These are phyloP conservation scores for Acrocephalus scirpaceus DNA, from an alignment of 2,797 vertebrate genomes.

Conservation along the genomic window DNA sequence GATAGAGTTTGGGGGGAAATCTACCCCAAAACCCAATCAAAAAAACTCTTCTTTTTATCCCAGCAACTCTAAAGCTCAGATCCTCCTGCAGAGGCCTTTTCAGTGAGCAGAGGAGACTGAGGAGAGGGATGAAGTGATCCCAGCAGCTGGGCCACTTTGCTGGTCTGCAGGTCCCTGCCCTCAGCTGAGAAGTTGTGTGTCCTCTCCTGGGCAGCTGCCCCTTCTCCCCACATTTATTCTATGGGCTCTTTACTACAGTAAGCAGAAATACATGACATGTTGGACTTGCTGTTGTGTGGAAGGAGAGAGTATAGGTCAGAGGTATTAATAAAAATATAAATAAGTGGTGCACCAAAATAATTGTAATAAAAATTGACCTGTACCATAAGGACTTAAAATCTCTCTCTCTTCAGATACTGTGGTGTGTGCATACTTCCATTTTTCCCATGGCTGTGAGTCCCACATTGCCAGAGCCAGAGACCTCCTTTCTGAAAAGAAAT, in stretches of 20 bases:
- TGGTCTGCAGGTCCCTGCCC: neutral
- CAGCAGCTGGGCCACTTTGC: neutral
- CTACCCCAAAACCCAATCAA: neutral
- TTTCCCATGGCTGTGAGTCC: neutral
- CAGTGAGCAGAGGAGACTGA: neutral
- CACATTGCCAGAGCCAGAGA: neutral
- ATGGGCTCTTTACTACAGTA: neutral
- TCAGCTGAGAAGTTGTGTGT: neutral
- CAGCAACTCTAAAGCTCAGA: neutral
- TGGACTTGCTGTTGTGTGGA: neutral
- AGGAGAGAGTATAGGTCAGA: neutral
- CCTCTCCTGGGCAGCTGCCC: neutral
- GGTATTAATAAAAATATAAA: neutral
- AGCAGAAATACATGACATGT: neutral
- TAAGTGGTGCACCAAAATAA: neutral
- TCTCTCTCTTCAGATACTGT: neutral
- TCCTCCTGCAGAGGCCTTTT: neutral
- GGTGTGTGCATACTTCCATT: neutral
- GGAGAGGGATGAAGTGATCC: neutral
- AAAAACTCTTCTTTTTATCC: rapidly evolving
- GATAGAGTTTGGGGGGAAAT: rapidly evolving
- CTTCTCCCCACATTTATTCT: neutral
- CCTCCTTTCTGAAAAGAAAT: conserved; percentile 1
- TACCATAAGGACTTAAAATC: neutral
- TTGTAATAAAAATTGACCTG: neutral